Percentiles rank a stretch among this genome's conserved stretches.
These are phyloP conservation scores for Penaeus indicus DNA, from an alignment of 1,140 invertebrate species.

Conservation along the genomic window DNA sequence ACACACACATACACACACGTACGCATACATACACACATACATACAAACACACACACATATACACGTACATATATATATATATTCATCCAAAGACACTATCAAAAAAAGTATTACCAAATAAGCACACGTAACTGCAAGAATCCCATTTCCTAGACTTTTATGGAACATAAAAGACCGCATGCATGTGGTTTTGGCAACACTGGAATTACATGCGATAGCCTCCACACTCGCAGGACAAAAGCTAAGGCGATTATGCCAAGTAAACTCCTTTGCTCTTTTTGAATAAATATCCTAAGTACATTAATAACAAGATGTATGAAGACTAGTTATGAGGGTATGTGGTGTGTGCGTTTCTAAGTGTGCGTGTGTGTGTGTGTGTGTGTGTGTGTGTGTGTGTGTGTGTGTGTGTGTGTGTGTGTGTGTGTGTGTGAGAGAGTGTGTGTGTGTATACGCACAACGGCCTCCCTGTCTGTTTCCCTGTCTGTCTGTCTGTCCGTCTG, in stretches of 20 bases:
- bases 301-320: background rate
- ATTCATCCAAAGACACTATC: too few species aligned
- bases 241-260: too few species aligned
- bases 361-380: background rate
- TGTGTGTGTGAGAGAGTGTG: background rate
- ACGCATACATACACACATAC: background rate
- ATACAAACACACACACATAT: background rate
- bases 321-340: background rate
- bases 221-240: too few species aligned
- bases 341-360: background rate
- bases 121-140: too few species aligned
- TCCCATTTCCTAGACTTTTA: too few species aligned
- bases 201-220: too few species aligned
- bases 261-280: too few species aligned
- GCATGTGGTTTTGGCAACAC: too few species aligned
- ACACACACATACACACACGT: background rate
- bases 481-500: too few species aligned
- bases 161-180: too few species aligned
- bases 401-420: background rate
- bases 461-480: too few species aligned
- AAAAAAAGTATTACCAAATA: too few species aligned
- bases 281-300: background rate
- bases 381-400: background rate
- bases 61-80: background rate
- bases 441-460: background rate